These are phyloP conservation scores for Amia ocellicauda DNA, from an alignment of 2,113 vertebrate genomes.

Conservation along the genomic window DNA sequence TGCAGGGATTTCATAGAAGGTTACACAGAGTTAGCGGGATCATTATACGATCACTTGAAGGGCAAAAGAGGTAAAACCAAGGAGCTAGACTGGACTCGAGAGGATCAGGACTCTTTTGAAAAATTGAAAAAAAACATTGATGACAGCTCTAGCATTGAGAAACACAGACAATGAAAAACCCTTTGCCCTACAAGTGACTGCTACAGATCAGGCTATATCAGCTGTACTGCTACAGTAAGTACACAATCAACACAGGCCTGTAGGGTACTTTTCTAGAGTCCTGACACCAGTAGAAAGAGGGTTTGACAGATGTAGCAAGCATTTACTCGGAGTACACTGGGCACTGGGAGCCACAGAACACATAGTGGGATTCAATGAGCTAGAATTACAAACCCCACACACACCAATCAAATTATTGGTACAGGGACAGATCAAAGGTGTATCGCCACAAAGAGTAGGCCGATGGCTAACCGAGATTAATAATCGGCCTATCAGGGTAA, in stretches of 20 bases:
- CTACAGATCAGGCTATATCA: not conserved
- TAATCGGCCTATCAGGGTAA: not conserved
- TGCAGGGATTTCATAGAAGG: not conserved
- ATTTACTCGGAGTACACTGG: not conserved
- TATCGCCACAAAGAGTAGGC: not conserved
- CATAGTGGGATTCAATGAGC: too few species aligned
- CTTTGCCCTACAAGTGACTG: not conserved
- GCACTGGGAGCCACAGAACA: not conserved
- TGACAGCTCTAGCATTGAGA: not conserved
- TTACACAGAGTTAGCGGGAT: not conserved
- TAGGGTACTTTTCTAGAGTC: not conserved
- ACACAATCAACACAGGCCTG: not conserved
- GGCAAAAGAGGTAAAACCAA: not conserved
- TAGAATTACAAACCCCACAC: not conserved
- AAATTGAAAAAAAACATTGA: not conserved
- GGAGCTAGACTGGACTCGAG: not conserved
- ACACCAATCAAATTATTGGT: not conserved
- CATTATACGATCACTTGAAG: not conserved
- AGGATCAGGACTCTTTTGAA: not conserved
- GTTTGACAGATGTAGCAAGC: not conserved
- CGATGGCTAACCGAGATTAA: not conserved
- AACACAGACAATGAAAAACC: not conserved
- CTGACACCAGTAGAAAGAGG: not conserved
- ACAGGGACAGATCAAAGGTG: not conserved
- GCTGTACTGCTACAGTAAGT: not conserved